Evolutionary conservation across 1,140 invertebrate genomes (phyloP).

Genomic region (Luehdorfia chinensis): DNA sequence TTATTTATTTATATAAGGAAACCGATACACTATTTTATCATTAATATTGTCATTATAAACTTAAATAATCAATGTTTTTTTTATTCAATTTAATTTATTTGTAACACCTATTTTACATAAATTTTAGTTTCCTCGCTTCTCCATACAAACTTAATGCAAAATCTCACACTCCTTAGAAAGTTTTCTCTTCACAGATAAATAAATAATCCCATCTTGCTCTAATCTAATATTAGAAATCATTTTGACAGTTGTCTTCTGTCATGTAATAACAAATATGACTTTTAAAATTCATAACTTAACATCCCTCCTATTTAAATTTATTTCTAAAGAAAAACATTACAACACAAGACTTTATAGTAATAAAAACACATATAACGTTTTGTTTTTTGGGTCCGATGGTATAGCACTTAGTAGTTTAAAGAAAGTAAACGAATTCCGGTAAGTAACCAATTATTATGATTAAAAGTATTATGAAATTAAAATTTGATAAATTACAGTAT

Average conservation of each 20-base stretch:
- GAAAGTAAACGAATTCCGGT: conserved; percentile 63
- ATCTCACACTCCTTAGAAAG: no score
- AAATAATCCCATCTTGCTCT: no score
- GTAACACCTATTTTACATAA: no score
- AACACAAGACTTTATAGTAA: conserved; percentile 25
- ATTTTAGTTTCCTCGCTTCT: no score
- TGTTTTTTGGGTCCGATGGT: conserved; percentile 65
- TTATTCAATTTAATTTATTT: no score
- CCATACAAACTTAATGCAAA: no score
- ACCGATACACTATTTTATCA: no score
- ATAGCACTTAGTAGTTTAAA: conserved; percentile 59
- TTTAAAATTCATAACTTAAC: conserved; percentile 44
- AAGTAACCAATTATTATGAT: conserved; percentile 16
- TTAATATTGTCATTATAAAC: no score
- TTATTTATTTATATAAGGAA: no score
- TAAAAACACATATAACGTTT: conserved; percentile 45
- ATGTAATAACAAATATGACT: conserved; percentile 32
- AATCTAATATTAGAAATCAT: no score
- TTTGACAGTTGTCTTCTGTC: neutral
- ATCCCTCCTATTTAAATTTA: conserved; percentile 26
- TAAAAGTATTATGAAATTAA: neutral
- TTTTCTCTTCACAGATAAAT: no score
- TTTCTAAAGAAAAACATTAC: conserved; percentile 33
- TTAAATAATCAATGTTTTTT: no score
- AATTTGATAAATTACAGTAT: neutral